Base-by-base conservation (phyloP, 1,140 invertebrate genomes). In the Pseudomyrmex concolor region DNA sequence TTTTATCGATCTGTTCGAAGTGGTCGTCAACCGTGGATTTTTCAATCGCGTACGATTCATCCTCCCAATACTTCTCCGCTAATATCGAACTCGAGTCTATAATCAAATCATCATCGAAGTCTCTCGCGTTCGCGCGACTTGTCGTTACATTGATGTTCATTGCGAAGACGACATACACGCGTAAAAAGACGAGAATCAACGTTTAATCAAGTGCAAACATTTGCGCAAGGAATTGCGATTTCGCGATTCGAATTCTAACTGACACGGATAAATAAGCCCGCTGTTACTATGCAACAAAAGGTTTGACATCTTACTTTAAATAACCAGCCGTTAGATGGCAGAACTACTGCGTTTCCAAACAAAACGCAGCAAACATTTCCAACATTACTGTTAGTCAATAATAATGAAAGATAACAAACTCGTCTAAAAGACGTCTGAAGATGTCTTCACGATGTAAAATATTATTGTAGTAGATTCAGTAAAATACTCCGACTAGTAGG, bases 171-270 rank as follows among this genome's bases (percentile, higher is more conserved):
- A 51, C 25, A 13, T 8, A 19, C 2, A 12, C 12, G 15, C 10
- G 13, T 12, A 60, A 10, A 19, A 10, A 8, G 9, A 12, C 1
- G 8, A 22, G 62, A 62, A 48, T 15, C 1, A 9, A 13, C 19
- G 45, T 74, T 63, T 74, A 15, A 63, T 2, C 22, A 15, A 12
- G 2, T 10, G 73, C 48, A 17, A 51, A 34, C 64, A 9, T 76
- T 76, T 66, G 17, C 22, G 43, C 12, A 25, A 43, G 59, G n/a
- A n/a, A 76, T 76, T 66, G 19, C 22, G n/a, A 74, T 74, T 74
- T 76, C 50, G 19, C 22, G n/a, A 74, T 74, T 74, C 43, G n/a
- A 64, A 66, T 76, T 74, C 45, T 10, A 15, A 15, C 51, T 13
- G n/a, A 64, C 12, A 10, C 34, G 22, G 5, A 7, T 22, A 64